phyloP scores from a whole-genome alignment of 1,140 invertebrate species.

The Cydia fagiglandana region DNA sequence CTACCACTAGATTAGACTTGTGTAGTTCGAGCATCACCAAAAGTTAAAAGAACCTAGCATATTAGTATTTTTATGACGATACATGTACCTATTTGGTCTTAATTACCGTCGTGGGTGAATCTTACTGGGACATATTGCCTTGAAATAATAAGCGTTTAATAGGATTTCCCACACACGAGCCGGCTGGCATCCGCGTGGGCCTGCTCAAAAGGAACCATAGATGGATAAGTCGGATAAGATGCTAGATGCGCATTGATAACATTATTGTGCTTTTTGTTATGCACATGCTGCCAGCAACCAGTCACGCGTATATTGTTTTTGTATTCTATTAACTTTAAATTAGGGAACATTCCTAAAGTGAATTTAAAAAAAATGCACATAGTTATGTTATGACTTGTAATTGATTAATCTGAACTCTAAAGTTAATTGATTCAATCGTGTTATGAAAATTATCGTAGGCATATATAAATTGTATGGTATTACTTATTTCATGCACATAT shows the following conservation, averaged over 20 bases:
- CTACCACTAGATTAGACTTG: not conserved
- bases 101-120: conserved; percentile 59
- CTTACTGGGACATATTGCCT: conserved; percentile 45
- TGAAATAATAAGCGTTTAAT: conserved; percentile 48
- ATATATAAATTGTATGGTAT: too few relatives aligned
- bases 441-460: too few relatives aligned
- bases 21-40: not conserved
- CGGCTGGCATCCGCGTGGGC: conserved; percentile 48
- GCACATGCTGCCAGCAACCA: not conserved
- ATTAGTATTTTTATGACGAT: conserved; percentile 15
- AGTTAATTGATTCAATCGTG: too few relatives aligned
- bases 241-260: conserved; percentile 3
- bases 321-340: too few relatives aligned
- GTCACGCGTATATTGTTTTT: not conserved
- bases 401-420: too few relatives aligned
- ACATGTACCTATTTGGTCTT: conserved; percentile 47
- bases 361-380: too few relatives aligned
- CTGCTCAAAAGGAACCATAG: conserved; percentile 9
- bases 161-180: conserved; percentile 56
- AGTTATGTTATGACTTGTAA: too few relatives aligned
- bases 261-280: not conserved
- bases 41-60: not conserved
- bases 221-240: not conserved
- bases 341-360: too few relatives aligned
- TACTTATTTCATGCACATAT: too few relatives aligned